Percentiles rank a stretch among this genome's conserved stretches.
These are phyloP conservation scores for Hoplostethus mediterraneus DNA, from an alignment of 2,797 vertebrate species.

Conservation along the genomic window DNA sequence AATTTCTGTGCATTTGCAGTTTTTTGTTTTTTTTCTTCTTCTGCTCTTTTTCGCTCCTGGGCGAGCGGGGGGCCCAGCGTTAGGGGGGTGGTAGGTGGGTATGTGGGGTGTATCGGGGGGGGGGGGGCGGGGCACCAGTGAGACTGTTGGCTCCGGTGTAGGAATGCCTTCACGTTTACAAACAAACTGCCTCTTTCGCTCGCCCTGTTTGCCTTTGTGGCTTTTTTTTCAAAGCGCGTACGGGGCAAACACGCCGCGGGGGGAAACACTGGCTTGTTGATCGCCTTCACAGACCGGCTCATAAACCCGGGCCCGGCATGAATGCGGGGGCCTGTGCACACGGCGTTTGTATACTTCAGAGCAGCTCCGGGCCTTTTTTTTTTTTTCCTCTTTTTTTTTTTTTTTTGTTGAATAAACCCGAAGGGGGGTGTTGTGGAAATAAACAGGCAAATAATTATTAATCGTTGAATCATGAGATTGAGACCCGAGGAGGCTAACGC, in stretches of 20 bases:
- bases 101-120: slow-evolving; percentile 52
- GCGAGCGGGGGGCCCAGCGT: slow-evolving; percentile 35
- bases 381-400: neutral
- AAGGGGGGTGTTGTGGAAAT: slow-evolving; percentile 49
- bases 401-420: slow-evolving; percentile 38
- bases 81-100: slow-evolving; percentile 36
- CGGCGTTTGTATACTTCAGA: slow-evolving; percentile 52
- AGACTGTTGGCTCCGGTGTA: slow-evolving; percentile 49
- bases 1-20: slow-evolving; percentile 60
- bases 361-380: slow-evolving; percentile 25
- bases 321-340: slow-evolving; percentile 64
- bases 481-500: slow-evolving; percentile 19
- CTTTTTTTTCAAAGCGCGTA: slow-evolving; percentile 56
- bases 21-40: slow-evolving; percentile 41
- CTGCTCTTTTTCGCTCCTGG: slow-evolving; percentile 18
- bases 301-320: slow-evolving; percentile 68
- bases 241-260: slow-evolving; percentile 66
- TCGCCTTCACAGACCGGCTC: slow-evolving; percentile 70
- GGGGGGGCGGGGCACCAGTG: slow-evolving; percentile 18
- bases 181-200: slow-evolving; percentile 73
- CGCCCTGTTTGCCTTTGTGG: slow-evolving; percentile 74
- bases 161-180: slow-evolving; percentile 75
- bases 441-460: slow-evolving; percentile 69
- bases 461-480: slow-evolving; percentile 34
- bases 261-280: slow-evolving; percentile 74